Percentiles rank a stretch among this genome's conserved stretches.
phyloP scores from a whole-genome alignment of 2,113 vertebrate species.

The Mus pahari region DNA sequence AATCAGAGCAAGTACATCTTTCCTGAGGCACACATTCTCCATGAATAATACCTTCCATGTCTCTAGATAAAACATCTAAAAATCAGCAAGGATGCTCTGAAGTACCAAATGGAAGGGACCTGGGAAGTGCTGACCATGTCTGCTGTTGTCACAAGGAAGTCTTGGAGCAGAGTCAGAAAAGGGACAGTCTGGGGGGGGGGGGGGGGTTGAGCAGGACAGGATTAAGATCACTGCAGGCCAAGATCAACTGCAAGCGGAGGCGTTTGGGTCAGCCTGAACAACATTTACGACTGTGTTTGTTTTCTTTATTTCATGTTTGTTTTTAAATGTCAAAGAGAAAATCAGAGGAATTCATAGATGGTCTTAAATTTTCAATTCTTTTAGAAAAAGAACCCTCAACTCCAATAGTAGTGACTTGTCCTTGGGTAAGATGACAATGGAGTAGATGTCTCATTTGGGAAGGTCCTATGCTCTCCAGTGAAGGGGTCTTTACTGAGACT shows the following conservation, averaged over 20 bases:
- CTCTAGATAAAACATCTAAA: slow-evolving; percentile 43
- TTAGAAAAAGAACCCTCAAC: slow-evolving; percentile 17
- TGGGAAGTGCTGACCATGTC: background rate
- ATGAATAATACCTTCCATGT: slow-evolving; percentile 26
- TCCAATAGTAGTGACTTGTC: background rate
- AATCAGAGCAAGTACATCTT: slow-evolving; percentile 3
- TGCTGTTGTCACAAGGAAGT: background rate
- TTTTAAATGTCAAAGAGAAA: slow-evolving; percentile 57
- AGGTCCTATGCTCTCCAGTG: background rate
- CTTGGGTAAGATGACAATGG: slow-evolving; percentile 18
- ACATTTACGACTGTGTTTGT: slow-evolving; percentile 43
- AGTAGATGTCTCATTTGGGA: background rate
- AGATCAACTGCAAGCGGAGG: background rate
- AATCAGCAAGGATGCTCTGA: background rate
- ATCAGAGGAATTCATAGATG: slow-evolving; percentile 4
- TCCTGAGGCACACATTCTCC: background rate
- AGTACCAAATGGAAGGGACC: slow-evolving; percentile 17
- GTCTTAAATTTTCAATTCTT: slow-evolving; percentile 55
- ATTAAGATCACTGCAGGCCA: background rate
- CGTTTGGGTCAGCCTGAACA: background rate
- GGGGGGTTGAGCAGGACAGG: background rate
- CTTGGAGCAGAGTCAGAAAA: slow-evolving; percentile 36
- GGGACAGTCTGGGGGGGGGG: background rate
- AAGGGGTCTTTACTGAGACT: slow-evolving; percentile 40
- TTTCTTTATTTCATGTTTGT: slow-evolving; percentile 39